phyloP scores from a whole-genome alignment of 2,888 invertebrate genomes.

The Drosophila testacea region DNA sequence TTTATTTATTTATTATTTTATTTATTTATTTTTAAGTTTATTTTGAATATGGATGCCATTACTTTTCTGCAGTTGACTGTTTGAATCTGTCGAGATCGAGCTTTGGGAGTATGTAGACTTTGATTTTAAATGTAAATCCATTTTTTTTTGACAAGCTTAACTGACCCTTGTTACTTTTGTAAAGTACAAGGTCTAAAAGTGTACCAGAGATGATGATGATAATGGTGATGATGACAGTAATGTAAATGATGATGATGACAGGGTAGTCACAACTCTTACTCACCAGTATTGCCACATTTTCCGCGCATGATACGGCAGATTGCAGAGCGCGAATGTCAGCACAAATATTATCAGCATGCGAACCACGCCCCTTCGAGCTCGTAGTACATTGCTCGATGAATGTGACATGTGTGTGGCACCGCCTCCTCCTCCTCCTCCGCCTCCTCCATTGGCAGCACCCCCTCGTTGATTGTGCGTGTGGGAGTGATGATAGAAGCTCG shows the following conservation, averaged over 20 bases:
- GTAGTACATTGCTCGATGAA: conserved; percentile 91
- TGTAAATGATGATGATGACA: conserved; percentile 19
- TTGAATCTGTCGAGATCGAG: not conserved
- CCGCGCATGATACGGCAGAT: conserved; percentile 94
- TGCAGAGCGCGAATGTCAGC: conserved; percentile 94
- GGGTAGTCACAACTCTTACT: conserved; percentile 63
- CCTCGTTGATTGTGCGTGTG: conserved; percentile 83
- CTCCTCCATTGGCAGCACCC: conserved; percentile 54
- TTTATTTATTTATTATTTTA: too few species aligned
- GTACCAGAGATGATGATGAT: not conserved
- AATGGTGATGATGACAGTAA: not conserved
- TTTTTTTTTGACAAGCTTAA: too few species aligned
- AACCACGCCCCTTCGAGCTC: conserved; percentile 93
- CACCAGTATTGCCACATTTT: conserved; percentile 95
- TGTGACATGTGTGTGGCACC: conserved; percentile 88
- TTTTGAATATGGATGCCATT: too few species aligned
- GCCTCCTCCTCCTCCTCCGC: conserved; percentile 34
- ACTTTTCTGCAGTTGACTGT: not conserved
- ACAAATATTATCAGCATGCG: conserved; percentile 95
- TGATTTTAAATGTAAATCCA: too few species aligned
- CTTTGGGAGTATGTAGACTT: too few species aligned
- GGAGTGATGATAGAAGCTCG: conserved; percentile 82
- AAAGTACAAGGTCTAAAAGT: too few species aligned
- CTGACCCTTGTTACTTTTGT: too few species aligned
- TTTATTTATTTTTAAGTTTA: too few species aligned